A percentile compares a stretch with the other conserved stretches of the same genome.
These are phyloP conservation scores for Clivina fossor DNA, from an alignment of 2,888 invertebrate genomes.

Conservation along the genomic window DNA sequence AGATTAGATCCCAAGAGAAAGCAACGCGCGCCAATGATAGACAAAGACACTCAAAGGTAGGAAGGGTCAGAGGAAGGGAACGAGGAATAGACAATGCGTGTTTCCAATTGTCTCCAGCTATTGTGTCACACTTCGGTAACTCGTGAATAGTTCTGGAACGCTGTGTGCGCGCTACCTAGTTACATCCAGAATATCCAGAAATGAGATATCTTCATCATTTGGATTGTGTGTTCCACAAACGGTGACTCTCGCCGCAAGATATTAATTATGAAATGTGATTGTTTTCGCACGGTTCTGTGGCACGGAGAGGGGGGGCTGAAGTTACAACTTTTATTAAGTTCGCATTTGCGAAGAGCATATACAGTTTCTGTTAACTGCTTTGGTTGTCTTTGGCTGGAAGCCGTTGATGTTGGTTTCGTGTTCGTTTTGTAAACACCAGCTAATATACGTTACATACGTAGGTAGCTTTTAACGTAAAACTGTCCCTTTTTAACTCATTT, in stretches of 20 bases:
- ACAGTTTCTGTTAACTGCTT: too few relatives aligned
- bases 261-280: slow-evolving; percentile 31
- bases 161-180: not conserved
- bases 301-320: slow-evolving; percentile 1
- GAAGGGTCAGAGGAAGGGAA: not conserved
- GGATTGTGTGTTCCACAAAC: slow-evolving; percentile 4
- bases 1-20: slow-evolving; percentile 30
- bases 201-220: slow-evolving; percentile 23
- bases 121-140: slow-evolving; percentile 32
- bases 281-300: slow-evolving; percentile 13
- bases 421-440: too few relatives aligned
- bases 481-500: not conserved
- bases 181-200: slow-evolving; percentile 2
- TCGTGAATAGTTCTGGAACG: slow-evolving; percentile 18
- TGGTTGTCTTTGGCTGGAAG: too few relatives aligned
- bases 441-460: too few relatives aligned
- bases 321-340: slow-evolving; percentile 28
- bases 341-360: too few relatives aligned
- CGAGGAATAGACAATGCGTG: slow-evolving; percentile 23
- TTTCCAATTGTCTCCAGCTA: slow-evolving; percentile 31
- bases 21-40: slow-evolving; percentile 30
- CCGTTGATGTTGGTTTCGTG: too few relatives aligned
- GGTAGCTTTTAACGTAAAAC: not conserved
- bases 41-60: slow-evolving; percentile 7
- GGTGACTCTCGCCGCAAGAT: slow-evolving; percentile 14